Evolutionary conservation across 2,797 vertebrate species (phyloP).

Genomic region (Lates japonicus): DNA sequence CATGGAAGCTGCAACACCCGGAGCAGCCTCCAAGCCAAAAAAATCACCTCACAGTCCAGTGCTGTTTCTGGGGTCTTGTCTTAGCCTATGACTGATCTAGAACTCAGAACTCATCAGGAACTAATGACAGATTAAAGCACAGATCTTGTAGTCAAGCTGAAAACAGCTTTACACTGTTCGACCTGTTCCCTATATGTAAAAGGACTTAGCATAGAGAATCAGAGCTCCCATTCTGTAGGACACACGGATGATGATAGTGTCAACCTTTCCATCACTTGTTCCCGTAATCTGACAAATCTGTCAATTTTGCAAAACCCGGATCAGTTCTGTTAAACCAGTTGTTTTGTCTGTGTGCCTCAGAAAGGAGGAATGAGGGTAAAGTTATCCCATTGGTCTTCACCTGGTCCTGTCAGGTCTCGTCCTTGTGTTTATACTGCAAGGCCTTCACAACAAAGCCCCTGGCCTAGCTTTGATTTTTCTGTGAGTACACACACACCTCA

Average conservation of each 20-base stretch:
- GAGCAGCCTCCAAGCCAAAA: no score
- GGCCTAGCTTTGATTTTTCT: constrained; percentile 47
- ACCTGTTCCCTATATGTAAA: no score
- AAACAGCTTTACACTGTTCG: no score
- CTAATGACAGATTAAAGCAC: no score
- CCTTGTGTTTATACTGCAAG: constrained; percentile 30
- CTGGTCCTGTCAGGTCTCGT: constrained; percentile 51
- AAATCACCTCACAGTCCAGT: no score
- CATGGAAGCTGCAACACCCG: no score
- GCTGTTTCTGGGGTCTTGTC: neutral
- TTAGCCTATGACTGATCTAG: neutral
- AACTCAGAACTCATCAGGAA: no score
- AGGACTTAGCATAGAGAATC: no score
- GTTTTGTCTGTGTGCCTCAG: constrained; percentile 72
- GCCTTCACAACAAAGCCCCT: constrained; percentile 29
- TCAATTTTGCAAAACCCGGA: neutral
- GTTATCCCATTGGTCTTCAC: constrained; percentile 17
- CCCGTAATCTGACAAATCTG: neutral
- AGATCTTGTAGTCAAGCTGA: no score
- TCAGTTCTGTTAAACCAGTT: constrained; percentile 5
- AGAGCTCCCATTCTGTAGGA: no score
- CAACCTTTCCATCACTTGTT: no score
- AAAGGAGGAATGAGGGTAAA: constrained; percentile 75
- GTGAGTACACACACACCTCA: constrained; percentile 52
- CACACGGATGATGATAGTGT: no score